These are phyloP conservation scores for Eleginops maclovinus DNA, from an alignment of 2,113 vertebrate species.

Conservation along the genomic window DNA sequence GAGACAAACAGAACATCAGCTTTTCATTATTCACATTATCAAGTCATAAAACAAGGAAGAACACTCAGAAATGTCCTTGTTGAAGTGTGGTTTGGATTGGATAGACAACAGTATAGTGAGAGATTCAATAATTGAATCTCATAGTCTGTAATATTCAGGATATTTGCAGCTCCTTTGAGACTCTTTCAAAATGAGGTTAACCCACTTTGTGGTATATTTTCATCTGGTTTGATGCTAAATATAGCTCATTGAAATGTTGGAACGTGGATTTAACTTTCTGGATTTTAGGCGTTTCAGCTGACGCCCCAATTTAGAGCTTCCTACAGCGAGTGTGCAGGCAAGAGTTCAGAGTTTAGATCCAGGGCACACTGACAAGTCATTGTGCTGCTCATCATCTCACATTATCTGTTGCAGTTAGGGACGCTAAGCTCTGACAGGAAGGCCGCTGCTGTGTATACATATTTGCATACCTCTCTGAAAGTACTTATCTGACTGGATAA, in stretches of 20 bases:
- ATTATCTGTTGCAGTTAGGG: constrained; percentile 12
- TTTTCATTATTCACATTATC: neutral
- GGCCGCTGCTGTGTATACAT: neutral
- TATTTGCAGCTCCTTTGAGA: constrained; percentile 54
- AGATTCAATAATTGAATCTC: constrained; percentile 25
- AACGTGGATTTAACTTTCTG: constrained; percentile 35
- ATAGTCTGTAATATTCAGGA: constrained; percentile 39
- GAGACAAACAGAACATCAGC: neutral
- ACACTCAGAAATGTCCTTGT: neutral
- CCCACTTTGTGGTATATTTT: constrained; percentile 69
- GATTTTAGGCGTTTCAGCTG: constrained; percentile 39
- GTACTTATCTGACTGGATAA: neutral
- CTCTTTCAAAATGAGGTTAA: constrained; percentile 69
- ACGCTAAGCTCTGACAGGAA: neutral
- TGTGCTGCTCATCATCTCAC: constrained; percentile 4
- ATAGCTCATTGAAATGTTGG: constrained; percentile 57
- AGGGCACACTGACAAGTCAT: constrained; percentile 2
- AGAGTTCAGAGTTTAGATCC: constrained; percentile 18
- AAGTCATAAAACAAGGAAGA: neutral
- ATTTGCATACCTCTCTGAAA: constrained; percentile 11
- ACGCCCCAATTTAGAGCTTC: constrained; percentile 7
- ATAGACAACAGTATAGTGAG: neutral
- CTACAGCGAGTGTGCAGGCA: neutral
- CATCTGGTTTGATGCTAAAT: constrained; percentile 59
- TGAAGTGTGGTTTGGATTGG: neutral